Percentiles rank a stretch among this genome's conserved stretches.
These are phyloP conservation scores for Ageneiosus marmoratus DNA, from an alignment of 2,113 vertebrate species.

Conservation along the genomic window DNA sequence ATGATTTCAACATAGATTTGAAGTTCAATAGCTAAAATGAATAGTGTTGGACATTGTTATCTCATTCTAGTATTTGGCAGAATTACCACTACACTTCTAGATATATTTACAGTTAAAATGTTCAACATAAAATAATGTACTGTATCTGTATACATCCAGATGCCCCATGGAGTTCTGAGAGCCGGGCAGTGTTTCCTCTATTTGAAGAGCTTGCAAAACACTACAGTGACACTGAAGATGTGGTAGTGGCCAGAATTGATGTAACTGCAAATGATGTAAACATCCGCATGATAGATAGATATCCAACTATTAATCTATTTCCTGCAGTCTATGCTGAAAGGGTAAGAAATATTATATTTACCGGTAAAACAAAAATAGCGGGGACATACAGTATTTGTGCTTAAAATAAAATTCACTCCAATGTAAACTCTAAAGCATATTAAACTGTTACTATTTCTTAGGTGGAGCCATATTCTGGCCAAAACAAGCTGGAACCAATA, in stretches of 20 bases:
- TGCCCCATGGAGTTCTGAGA: constrained; percentile 80
- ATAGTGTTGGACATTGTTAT: background rate
- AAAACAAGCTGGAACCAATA: constrained; percentile 64
- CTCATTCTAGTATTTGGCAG: background rate
- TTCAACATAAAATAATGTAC: background rate
- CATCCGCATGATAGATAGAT: constrained; percentile 61
- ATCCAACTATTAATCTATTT: constrained; percentile 83
- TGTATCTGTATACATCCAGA: constrained; percentile 67
- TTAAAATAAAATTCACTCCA: background rate
- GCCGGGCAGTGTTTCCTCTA: constrained; percentile 72
- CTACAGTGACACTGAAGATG: constrained; percentile 66
- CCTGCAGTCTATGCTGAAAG: constrained; percentile 75
- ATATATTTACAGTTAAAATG: background rate
- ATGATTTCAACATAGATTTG: background rate
- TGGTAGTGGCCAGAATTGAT: constrained; percentile 85
- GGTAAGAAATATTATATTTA: constrained; percentile 53
- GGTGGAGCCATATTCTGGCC: constrained; percentile 69
- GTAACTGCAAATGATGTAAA: constrained; percentile 84
- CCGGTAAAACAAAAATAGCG: background rate
- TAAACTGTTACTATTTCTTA: constrained; percentile 47
- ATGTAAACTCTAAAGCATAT: background rate
- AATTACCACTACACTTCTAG: background rate
- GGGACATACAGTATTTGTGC: background rate
- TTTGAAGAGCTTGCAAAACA: constrained; percentile 84
- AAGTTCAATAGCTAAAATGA: background rate